phyloP scores from a whole-genome alignment of 2,888 invertebrate species.

The Eilema sororculum region DNA sequence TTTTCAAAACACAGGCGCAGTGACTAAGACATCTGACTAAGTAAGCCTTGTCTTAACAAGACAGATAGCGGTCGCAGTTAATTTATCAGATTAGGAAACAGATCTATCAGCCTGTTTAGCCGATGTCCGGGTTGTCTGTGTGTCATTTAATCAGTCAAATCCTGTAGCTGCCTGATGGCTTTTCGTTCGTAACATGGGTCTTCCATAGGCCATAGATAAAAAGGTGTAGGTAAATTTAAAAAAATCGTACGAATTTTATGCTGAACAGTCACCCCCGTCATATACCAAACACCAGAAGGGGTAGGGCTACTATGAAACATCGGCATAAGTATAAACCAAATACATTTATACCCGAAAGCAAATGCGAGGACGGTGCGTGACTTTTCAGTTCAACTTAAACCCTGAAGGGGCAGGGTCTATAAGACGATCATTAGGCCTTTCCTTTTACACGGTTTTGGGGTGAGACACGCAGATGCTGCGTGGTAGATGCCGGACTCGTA shows the following conservation, averaged over 20 bases:
- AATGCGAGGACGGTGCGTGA: no score
- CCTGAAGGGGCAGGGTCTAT: no score
- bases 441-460: no score
- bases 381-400: no score
- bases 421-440: no score
- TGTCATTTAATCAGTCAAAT: constrained; percentile 18
- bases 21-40: background rate
- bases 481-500: no score
- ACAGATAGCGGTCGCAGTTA: constrained; percentile 18
- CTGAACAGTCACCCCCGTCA: background rate
- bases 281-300: no score
- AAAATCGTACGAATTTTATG: background rate
- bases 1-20: background rate
- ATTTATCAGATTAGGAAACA: constrained; percentile 20
- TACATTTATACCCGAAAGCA: no score
- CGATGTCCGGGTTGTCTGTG: constrained; percentile 10
- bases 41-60: constrained; percentile 7
- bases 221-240: background rate
- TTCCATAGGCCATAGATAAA: background rate
- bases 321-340: no score
- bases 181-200: background rate
- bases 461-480: no score
- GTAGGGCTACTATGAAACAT: no score
- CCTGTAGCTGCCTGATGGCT: background rate
- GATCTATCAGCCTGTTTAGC: constrained; percentile 23